These are phyloP conservation scores for Rhagologus leucostigma DNA, from an alignment of 2,113 vertebrate genomes.

Conservation along the genomic window DNA sequence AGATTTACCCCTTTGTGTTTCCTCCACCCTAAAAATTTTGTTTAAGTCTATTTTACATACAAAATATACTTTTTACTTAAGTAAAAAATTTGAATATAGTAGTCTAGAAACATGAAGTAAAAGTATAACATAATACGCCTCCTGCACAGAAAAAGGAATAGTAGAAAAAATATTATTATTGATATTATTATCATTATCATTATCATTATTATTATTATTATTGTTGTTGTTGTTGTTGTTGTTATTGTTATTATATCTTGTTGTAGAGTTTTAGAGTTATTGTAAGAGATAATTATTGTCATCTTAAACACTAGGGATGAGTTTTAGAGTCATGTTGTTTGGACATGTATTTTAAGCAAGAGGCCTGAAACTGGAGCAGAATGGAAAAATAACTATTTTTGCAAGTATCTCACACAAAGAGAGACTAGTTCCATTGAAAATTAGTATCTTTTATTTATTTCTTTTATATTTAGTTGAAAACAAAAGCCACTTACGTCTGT, in stretches of 20 bases:
- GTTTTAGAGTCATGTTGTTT: neutral
- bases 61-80: neutral
- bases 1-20: neutral
- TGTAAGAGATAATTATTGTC: neutral
- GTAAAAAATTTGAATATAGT: neutral
- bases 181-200: neutral
- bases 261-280: neutral
- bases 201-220: neutral
- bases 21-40: neutral
- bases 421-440: neutral
- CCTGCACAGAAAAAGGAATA: neutral
- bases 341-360: neutral
- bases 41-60: neutral
- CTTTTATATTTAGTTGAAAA: neutral
- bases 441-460: neutral
- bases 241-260: neutral
- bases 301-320: neutral
- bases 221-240: too few relatives aligned
- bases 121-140: neutral
- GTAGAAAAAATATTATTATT: neutral
- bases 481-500: neutral
- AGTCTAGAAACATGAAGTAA: neutral
- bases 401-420: neutral
- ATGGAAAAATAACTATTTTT: neutral
- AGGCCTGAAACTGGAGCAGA: neutral